Evolutionary conservation across 2,113 vertebrate genomes (phyloP), one percentile per base, ranked within the genome.

Genomic region (Pedetes capensis): DNA sequence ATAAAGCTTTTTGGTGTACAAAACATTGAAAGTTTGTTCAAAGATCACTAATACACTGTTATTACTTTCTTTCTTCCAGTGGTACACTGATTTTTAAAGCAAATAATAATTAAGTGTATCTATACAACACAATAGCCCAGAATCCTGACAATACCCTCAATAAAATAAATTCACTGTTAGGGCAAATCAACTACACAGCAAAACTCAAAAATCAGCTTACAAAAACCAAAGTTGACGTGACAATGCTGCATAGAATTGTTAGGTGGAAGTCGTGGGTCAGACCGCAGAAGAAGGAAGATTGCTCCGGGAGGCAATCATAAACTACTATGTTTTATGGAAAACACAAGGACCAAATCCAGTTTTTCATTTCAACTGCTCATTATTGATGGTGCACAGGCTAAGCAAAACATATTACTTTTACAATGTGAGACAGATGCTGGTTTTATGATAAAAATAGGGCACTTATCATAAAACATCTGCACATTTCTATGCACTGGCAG

Each of bases 131-230:
- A 61, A 12, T 55, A 42, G 32, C 68, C 44, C 74, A 78, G 29
- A 57, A n/a, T 76, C 42, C 1, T 59, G 32, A 82, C 0, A 29
- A 27, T 18, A 9, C 29, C 79, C 27, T 91, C 27, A 74, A 39
- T 55, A 29, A 91, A 91, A 37, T 55, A 80, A 88, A 25, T 37
- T 71, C 29, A 64, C 63, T 84, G n/a, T 27, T 72, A 11, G 90
- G 90, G 63, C 83, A 83, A 90, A 94, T 94, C 69, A 81, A 53
- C 53, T 49, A 44, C 84, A 82, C 57, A 82, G 63, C n/a, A 76
- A 64, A 89, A 91, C 42, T 27, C 39, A 49, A 95, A 79, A 53
- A 42, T 11, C 6, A 66, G 9, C 72, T 23, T 1, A 68, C 9
- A 68, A 85, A 82, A 95, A 89, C 90, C 68, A 47, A 86, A 89